phyloP scores from a whole-genome alignment of 2,113 vertebrate species.

The Entomyzon cyanotis region DNA sequence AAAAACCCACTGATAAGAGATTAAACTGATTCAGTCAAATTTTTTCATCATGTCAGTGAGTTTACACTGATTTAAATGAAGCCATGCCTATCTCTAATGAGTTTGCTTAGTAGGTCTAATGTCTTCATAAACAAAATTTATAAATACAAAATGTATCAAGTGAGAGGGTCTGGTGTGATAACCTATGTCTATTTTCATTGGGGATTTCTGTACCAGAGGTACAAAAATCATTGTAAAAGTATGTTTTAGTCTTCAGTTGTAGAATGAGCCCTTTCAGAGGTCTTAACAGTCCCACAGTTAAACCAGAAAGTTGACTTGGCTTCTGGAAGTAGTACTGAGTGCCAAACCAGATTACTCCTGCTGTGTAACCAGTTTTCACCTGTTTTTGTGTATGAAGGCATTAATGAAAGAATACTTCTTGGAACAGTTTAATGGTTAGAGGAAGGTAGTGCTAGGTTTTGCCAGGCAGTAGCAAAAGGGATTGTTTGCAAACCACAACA shows the following conservation, averaged over 20 bases:
- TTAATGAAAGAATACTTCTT: constrained; percentile 35
- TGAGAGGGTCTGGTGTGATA: not conserved
- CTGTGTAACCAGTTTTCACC: constrained; percentile 38
- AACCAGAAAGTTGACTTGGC: constrained; percentile 14
- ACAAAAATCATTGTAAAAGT: not conserved
- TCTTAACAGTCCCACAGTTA: not conserved
- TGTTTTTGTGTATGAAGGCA: not conserved
- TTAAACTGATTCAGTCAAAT: not conserved
- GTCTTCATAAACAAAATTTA: not conserved
- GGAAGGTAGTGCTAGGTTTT: not conserved
- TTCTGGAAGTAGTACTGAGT: not conserved
- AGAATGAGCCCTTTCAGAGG: not conserved
- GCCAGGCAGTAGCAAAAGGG: not conserved
- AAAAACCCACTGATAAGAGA: not conserved
- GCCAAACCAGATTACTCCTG: constrained; percentile 27
- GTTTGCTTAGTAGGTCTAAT: not conserved
- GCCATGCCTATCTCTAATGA: not conserved
- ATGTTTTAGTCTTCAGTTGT: not conserved
- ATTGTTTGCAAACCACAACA: constrained; percentile 3
- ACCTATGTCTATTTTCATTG: not conserved
- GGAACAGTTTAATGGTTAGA: not conserved
- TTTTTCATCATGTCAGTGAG: not conserved
- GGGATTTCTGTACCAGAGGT: not conserved
- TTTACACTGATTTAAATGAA: not conserved
- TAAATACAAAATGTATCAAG: not conserved